Evolutionary conservation across 2,888 invertebrate species (phyloP).

Genomic region (Helicoverpa assulta): DNA sequence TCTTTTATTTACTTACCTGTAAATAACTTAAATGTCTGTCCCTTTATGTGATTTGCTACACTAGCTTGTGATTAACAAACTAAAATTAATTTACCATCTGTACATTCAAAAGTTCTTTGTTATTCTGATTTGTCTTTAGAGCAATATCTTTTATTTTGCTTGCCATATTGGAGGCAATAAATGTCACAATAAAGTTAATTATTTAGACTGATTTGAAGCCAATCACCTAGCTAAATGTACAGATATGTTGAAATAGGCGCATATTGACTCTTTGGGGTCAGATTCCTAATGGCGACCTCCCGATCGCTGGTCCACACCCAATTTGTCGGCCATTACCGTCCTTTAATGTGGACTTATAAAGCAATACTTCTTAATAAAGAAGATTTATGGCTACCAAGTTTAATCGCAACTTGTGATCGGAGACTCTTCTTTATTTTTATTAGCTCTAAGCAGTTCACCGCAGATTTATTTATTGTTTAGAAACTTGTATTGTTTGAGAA

Average conservation of each 20-base stretch:
- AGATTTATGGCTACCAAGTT: constrained; percentile 42
- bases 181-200: background rate
- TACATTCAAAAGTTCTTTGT: background rate
- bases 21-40: too few species aligned
- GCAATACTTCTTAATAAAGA: constrained; percentile 52
- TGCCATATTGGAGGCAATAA: background rate
- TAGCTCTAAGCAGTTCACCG: constrained; percentile 28
- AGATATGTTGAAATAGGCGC: constrained; percentile 19
- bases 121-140: background rate
- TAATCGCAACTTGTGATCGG: constrained; percentile 41
- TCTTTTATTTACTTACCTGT: too few species aligned
- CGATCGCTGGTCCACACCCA: constrained; percentile 53
- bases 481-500: constrained; percentile 40
- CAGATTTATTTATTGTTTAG: constrained; percentile 48
- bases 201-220: constrained; percentile 7
- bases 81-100: background rate
- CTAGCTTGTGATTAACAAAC: too few species aligned
- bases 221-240: constrained; percentile 17
- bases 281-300: constrained; percentile 51
- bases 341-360: constrained; percentile 51
- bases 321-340: constrained; percentile 52
- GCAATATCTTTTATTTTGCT: background rate
- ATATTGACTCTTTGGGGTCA: constrained; percentile 48
- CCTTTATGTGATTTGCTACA: too few species aligned
- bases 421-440: constrained; percentile 45